Evolutionary conservation across 2,797 vertebrate species (phyloP).

Genomic region (Pseudochirops cupreus): DNA sequence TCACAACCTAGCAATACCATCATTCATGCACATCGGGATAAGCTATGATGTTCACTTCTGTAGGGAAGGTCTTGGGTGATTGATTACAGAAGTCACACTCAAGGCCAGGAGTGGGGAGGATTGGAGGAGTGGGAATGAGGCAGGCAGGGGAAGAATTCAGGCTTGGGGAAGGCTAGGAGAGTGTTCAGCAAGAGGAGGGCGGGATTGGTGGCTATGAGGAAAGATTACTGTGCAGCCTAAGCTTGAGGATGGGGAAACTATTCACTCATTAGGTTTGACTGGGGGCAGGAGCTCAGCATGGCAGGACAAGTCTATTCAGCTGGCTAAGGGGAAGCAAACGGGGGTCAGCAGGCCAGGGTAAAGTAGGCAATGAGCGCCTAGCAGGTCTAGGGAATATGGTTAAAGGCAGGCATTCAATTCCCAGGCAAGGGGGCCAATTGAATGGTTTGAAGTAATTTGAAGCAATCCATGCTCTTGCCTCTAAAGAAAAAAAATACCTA

Average conservation of each 20-base stretch:
- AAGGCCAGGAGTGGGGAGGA: neutral
- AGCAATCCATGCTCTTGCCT: neutral
- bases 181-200: neutral
- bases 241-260: neutral
- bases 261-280: neutral
- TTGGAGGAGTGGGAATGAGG: neutral
- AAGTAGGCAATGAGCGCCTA: neutral
- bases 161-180: neutral
- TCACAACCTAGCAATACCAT: neutral
- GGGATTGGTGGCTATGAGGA: neutral
- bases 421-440: neutral
- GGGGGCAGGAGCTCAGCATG: neutral
- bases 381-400: neutral
- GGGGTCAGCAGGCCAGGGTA: neutral
- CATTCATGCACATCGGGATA: neutral
- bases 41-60: neutral
- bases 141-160: neutral
- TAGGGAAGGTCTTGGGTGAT: neutral
- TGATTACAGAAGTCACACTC: neutral
- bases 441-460: neutral
- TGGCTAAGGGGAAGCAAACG: neutral
- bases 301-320: neutral
- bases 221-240: neutral
- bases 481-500: neutral
- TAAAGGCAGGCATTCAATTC: neutral